These are phyloP conservation scores for Ctenomys sociabilis DNA, from an alignment of 2,113 vertebrate species.

Conservation along the genomic window DNA sequence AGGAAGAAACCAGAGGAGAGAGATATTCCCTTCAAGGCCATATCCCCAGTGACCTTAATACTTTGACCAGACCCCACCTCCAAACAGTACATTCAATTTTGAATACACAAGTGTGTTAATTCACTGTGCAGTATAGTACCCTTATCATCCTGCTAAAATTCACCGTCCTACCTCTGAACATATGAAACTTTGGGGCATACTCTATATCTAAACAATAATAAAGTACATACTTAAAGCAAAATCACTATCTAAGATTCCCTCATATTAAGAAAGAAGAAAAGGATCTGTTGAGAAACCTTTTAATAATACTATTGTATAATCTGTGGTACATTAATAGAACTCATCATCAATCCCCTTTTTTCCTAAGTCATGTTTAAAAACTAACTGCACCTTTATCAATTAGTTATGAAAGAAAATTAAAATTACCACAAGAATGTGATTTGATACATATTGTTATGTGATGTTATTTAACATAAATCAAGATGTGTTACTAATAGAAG, in stretches of 20 bases:
- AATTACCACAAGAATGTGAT: background rate
- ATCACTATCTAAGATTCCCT: background rate
- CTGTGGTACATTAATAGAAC: background rate
- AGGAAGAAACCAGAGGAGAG: background rate
- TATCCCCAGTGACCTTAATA: background rate
- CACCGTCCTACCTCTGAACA: background rate
- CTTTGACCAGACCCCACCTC: background rate
- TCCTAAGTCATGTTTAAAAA: background rate
- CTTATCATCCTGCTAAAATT: background rate
- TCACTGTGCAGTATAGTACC: background rate
- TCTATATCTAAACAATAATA: background rate
- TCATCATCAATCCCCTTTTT: background rate
- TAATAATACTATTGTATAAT: background rate
- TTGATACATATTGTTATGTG: background rate
- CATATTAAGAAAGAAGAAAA: background rate
- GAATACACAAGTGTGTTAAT: background rate
- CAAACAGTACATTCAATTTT: background rate
- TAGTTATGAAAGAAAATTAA: background rate
- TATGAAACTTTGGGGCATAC: background rate
- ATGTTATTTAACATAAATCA: conserved; percentile 4
- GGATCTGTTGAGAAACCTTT: background rate
- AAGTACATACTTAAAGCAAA: background rate
- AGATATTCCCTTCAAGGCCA: background rate
- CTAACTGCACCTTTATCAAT: background rate
- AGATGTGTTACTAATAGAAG: background rate